Percentiles rank a stretch among this genome's conserved stretches.
phyloP scores from a whole-genome alignment of 2,113 vertebrate species.

The Corythornis madagascariensis region DNA sequence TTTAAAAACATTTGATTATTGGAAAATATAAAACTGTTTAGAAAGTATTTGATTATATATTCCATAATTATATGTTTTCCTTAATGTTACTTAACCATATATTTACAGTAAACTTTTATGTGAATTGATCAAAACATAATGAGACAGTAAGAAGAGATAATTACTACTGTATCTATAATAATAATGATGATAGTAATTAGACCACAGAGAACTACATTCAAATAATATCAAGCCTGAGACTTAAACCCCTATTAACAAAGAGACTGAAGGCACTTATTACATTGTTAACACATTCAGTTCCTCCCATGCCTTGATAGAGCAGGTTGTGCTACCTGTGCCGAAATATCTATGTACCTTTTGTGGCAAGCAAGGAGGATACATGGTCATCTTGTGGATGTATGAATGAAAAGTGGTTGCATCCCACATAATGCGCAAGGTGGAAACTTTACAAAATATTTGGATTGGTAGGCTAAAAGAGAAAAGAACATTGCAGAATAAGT shows the following conservation, averaged over 20 bases:
- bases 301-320: fast-evolving
- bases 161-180: conserved; percentile 79
- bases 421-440: fast-evolving
- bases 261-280: conserved; percentile 33
- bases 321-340: neutral
- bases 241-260: conserved; percentile 66
- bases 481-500: fast-evolving
- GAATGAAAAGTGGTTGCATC: neutral
- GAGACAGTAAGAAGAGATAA: conserved; percentile 80
- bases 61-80: conserved; percentile 81
- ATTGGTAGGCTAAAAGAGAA: neutral
- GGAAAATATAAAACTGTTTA: conserved; percentile 63
- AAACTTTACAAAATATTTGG: neutral
- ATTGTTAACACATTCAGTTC: neutral
- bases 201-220: conserved; percentile 70
- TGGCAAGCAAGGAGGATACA: neutral
- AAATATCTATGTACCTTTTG: neutral
- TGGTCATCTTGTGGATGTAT: fast-evolving
- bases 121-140: conserved; percentile 83
- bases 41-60: conserved; percentile 78
- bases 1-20: conserved; percentile 70
- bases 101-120: conserved; percentile 83
- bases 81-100: conserved; percentile 79
- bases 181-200: conserved; percentile 83
- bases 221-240: conserved; percentile 60